phyloP scores from a whole-genome alignment of 2,888 invertebrate species.

The Phymatocera aterrima region DNA sequence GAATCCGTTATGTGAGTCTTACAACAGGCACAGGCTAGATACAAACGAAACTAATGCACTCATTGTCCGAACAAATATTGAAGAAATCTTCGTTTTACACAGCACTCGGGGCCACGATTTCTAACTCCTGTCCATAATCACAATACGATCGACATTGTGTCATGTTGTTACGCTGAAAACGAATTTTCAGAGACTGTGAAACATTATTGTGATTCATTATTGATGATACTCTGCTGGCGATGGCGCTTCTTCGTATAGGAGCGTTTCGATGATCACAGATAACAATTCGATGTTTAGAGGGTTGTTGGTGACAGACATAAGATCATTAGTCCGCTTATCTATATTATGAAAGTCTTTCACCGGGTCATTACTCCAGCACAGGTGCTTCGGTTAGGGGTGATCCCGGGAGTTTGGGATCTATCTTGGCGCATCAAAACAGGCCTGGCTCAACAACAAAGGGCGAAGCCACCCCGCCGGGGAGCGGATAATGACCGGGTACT shows the following conservation, averaged over 20 bases:
- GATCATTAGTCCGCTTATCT: conserved; percentile 45
- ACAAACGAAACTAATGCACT: too few relatives aligned
- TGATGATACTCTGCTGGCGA: not conserved
- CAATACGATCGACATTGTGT: too few relatives aligned
- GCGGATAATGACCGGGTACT: conserved; percentile 18
- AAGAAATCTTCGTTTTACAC: too few relatives aligned
- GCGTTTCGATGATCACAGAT: not conserved
- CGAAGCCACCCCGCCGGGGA: not conserved
- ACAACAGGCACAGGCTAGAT: not conserved
- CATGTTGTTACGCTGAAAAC: not conserved
- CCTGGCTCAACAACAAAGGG: conserved; percentile 12
- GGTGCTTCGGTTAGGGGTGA: conserved; percentile 18
- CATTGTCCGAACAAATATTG: too few relatives aligned
- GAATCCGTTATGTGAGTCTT: not conserved
- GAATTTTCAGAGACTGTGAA: not conserved
- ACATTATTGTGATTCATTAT: not conserved
- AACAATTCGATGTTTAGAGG: conserved; percentile 1
- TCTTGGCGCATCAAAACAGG: conserved; percentile 5
- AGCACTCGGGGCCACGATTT: too few relatives aligned
- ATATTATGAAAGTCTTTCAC: conserved; percentile 20
- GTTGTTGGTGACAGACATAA: not conserved
- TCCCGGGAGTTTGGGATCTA: conserved; percentile 25
- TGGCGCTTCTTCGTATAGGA: not conserved
- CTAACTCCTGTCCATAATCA: too few relatives aligned
- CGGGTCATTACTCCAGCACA: conserved; percentile 35